A percentile compares a stretch with the other conserved stretches of the same genome.
phyloP scores from a whole-genome alignment of 2,888 invertebrate genomes.

The Xestobium rufovillosum region DNA sequence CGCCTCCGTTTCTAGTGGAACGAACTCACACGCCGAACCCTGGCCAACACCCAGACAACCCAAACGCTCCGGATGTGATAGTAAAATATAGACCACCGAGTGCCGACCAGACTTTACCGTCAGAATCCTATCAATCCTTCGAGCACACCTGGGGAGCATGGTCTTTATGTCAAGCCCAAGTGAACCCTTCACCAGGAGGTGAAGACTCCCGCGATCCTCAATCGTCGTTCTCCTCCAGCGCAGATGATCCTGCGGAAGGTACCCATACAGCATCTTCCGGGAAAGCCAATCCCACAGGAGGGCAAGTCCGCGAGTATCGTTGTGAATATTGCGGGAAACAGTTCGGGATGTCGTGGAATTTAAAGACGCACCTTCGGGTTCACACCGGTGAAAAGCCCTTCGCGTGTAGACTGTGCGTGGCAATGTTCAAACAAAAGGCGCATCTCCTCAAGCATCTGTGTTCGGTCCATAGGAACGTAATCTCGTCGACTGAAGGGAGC shows the following conservation, averaged over 20 bases:
- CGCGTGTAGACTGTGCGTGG: constrained; percentile 80
- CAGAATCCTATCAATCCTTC: constrained; percentile 44
- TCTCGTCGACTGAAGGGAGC: constrained; percentile 72
- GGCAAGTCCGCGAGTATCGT: constrained; percentile 73
- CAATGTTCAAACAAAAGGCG: constrained; percentile 89
- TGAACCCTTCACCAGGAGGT: constrained; percentile 43
- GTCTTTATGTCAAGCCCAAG: constrained; percentile 57
- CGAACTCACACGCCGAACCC: constrained; percentile 55
- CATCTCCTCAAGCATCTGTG: constrained; percentile 81
- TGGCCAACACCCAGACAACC: constrained; percentile 40
- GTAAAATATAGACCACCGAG: constrained; percentile 61
- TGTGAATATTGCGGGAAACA: constrained; percentile 87
- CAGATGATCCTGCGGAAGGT: constrained; percentile 40
- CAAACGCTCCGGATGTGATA: constrained; percentile 47
- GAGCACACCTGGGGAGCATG: constrained; percentile 58
- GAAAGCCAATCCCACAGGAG: constrained; percentile 43
- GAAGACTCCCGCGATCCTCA: constrained; percentile 31
- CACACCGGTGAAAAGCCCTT: constrained; percentile 87
- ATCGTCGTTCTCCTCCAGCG: constrained; percentile 35
- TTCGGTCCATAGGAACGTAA: constrained; percentile 82
- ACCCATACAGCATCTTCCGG: constrained; percentile 37
- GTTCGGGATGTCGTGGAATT: constrained; percentile 89
- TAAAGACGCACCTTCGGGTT: constrained; percentile 80
- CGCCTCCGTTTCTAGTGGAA: constrained; percentile 62
- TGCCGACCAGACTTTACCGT: constrained; percentile 53